A percentile compares a stretch with the other conserved stretches of the same genome.
phyloP scores from a whole-genome alignment of 2,888 invertebrate genomes.

The Trissolcus japonicus region DNA sequence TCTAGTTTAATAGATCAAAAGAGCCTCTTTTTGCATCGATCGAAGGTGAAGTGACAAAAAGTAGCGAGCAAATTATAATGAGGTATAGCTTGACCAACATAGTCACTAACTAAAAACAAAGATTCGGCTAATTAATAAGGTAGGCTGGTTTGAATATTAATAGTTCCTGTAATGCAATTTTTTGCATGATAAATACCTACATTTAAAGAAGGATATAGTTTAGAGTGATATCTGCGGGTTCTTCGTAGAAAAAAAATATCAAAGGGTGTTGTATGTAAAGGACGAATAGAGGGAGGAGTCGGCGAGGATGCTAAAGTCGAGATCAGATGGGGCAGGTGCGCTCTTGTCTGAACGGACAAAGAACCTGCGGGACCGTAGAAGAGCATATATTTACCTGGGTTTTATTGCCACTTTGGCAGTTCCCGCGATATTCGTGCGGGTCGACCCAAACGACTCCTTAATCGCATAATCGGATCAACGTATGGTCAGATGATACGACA shows the following conservation, averaged over 20 bases:
- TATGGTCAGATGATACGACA: conserved; percentile 33
- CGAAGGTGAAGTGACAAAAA: too few species aligned
- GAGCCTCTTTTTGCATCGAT: too few species aligned
- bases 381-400: conserved; percentile 9
- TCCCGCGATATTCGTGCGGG: conserved; percentile 36
- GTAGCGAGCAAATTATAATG: too few species aligned
- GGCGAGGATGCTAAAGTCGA: not conserved
- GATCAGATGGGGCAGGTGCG: conserved; percentile 65
- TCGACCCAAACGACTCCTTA: conserved; percentile 24
- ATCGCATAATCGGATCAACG: conserved; percentile 41
- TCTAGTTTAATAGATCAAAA: too few species aligned
- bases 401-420: conserved; percentile 48
- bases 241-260: not conserved
- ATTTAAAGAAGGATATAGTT: not conserved
- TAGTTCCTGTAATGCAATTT: too few species aligned
- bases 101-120: too few species aligned
- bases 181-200: too few species aligned
- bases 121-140: too few species aligned
- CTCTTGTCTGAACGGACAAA: conserved; percentile 63
- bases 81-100: too few species aligned
- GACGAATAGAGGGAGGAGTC: not conserved
- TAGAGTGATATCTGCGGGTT: not conserved
- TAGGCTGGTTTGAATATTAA: too few species aligned
- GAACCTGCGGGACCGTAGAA: conserved; percentile 45
- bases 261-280: not conserved